These are phyloP conservation scores for Acipenser oxyrinchus DNA, from an alignment of 2,797 vertebrate species.

Conservation along the genomic window DNA sequence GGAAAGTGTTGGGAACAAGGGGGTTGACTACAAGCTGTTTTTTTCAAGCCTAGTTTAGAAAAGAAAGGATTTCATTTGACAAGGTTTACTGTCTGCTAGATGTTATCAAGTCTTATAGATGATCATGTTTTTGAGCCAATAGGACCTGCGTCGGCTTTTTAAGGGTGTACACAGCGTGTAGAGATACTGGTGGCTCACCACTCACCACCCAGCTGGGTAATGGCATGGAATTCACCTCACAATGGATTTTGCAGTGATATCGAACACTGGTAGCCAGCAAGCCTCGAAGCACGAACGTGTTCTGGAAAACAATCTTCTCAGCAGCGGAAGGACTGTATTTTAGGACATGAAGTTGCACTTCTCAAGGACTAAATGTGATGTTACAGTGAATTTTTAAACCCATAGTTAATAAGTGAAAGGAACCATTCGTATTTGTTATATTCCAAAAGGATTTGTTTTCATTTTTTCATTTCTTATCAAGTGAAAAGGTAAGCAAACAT, in stretches of 20 bases:
- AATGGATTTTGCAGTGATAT: background rate
- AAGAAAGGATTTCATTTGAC: background rate
- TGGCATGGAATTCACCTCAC: background rate
- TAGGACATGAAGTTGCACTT: no score
- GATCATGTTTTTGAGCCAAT: background rate
- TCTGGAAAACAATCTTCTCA: background rate
- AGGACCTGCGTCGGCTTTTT: background rate
- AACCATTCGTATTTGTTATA: no score
- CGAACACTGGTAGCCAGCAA: background rate
- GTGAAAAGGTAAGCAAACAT: no score
- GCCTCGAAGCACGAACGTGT: background rate
- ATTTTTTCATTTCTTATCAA: no score
- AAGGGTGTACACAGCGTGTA: background rate
- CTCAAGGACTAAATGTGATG: no score
- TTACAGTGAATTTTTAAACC: no score
- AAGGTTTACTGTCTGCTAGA: background rate
- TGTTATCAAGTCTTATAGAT: background rate
- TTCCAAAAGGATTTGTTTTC: no score
- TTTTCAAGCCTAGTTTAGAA: background rate
- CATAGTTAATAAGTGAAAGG: no score
- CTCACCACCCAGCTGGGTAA: background rate
- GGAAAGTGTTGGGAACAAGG: constrained; percentile 21
- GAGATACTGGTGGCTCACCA: background rate
- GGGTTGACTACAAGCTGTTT: constrained; percentile 8
- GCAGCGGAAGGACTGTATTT: no score